Conservation (phyloP, 2,113 vertebrate species). For the Solenodon paradoxus region DNA sequence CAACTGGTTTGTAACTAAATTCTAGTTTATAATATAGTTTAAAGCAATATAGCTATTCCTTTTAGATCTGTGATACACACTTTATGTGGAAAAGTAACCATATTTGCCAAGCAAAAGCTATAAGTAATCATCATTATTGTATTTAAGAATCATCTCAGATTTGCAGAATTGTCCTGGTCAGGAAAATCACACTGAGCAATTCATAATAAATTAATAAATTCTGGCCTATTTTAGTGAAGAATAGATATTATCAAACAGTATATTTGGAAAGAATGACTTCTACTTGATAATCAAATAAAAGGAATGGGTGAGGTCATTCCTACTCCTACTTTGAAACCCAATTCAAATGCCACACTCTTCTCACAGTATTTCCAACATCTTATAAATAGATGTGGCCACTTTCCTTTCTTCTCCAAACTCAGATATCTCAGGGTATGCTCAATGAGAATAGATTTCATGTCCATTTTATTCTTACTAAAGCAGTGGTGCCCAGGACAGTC, state of each 20-base stretch:
- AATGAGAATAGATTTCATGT: neutral
- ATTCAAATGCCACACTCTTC: neutral
- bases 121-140: neutral
- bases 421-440: neutral
- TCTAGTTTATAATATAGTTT: neutral
- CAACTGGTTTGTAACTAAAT: neutral
- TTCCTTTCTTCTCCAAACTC: neutral
- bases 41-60: neutral
- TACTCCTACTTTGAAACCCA: neutral
- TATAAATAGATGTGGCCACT: neutral
- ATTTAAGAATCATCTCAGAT: conserved; percentile 1
- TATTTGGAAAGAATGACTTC: conserved; percentile 1
- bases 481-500: neutral
- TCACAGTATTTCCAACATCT: neutral
- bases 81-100: neutral
- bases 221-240: neutral
- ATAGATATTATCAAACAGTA: neutral
- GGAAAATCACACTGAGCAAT: neutral
- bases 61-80: neutral
- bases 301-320: neutral
- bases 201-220: neutral
- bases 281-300: neutral
- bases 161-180: conserved; percentile 1
- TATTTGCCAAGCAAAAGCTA: conserved; percentile 7
- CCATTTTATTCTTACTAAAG: neutral